phyloP scores from a whole-genome alignment of 2,888 invertebrate genomes.

The Halictus quadricinctus region DNA sequence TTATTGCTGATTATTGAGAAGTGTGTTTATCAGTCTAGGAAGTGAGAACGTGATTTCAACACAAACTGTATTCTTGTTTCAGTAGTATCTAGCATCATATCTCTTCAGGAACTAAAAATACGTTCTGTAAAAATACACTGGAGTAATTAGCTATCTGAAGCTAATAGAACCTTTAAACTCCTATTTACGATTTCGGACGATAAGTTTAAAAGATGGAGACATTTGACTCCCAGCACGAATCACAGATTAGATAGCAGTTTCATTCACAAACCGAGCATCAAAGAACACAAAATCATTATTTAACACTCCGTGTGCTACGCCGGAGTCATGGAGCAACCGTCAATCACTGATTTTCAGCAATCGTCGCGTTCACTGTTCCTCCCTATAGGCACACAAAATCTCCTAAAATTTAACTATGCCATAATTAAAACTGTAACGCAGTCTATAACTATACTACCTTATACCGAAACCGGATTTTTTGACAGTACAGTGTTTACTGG shows the following conservation, averaged over 20 bases:
- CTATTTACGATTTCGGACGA: not conserved
- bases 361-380: no score
- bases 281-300: not conserved
- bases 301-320: no score
- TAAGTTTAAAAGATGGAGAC: not conserved
- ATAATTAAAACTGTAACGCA: no score
- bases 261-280: not conserved
- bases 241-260: not conserved
- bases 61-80: not conserved
- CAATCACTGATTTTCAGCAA: no score
- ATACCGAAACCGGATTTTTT: no score
- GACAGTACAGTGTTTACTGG: no score
- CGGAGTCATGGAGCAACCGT: no score
- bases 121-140: not conserved
- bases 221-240: not conserved
- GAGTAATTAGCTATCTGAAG: not conserved
- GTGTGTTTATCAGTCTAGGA: not conserved
- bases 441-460: no score
- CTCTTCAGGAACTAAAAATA: not conserved
- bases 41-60: not conserved
- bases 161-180: slow-evolving; percentile 1
- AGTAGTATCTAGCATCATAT: not conserved
- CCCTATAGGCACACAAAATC: no score
- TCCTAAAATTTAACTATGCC: no score
- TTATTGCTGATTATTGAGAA: not conserved